Conservation (phyloP, 2,113 vertebrate genomes). For the Labeo catla region DNA sequence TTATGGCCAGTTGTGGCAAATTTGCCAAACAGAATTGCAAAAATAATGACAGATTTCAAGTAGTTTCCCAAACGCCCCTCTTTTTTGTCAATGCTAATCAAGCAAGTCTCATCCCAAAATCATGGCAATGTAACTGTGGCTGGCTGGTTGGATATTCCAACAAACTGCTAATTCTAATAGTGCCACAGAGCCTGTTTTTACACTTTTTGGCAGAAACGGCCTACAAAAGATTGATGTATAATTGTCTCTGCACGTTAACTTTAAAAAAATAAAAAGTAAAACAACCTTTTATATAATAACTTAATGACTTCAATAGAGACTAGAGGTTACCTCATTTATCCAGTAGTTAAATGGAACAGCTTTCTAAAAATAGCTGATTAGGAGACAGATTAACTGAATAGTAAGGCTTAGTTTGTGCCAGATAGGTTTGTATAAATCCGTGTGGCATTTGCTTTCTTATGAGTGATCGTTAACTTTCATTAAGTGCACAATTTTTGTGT, state of each 20-base stretch:
- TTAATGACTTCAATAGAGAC: neutral
- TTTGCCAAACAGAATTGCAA: neutral
- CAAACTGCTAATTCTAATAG: neutral
- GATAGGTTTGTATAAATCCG: neutral
- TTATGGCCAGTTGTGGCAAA: neutral
- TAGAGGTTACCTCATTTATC: neutral
- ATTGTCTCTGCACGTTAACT: neutral
- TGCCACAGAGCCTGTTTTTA: neutral
- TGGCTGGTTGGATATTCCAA: neutral
- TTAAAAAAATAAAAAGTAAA: neutral
- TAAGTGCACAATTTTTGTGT: too few relatives aligned
- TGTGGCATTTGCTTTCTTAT: neutral
- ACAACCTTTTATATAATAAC: neutral
- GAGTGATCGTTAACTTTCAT: neutral
- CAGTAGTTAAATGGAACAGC: conserved; percentile 8
- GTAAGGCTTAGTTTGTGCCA: neutral
- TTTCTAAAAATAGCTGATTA: conserved; percentile 31
- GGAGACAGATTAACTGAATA: conserved; percentile 41
- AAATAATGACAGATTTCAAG: neutral
- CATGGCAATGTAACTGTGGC: neutral
- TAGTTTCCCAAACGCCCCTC: neutral
- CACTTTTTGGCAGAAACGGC: neutral
- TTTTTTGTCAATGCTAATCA: neutral
- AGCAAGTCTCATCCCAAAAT: neutral
- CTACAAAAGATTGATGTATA: neutral